A percentile compares a stretch with the other conserved stretches of the same genome.
phyloP scores from a whole-genome alignment of 2,113 vertebrate genomes.

The Lota lota region DNA sequence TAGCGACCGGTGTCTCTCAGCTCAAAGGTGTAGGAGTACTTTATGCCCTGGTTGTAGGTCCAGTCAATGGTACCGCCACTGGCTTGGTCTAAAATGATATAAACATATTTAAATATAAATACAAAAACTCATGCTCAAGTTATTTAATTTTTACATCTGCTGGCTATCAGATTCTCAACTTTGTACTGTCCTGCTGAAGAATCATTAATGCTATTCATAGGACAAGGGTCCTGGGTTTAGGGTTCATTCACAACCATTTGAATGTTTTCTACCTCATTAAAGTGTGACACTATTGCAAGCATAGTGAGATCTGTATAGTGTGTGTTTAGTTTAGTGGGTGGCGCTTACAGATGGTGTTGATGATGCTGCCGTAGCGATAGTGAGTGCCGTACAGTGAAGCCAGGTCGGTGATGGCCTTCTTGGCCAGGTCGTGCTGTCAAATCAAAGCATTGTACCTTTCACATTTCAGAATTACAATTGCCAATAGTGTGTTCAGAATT shows the following conservation, averaged over 20 bases:
- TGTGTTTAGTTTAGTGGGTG: not conserved
- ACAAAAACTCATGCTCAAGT: not conserved
- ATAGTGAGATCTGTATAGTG: not conserved
- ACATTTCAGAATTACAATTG: no score
- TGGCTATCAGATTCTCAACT: no score
- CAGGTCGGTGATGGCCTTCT: constrained; percentile 75
- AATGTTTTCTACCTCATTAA: no score
- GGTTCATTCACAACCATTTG: no score
- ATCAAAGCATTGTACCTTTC: no score
- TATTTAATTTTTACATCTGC: not conserved
- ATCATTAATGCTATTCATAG: no score
- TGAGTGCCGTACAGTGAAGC: constrained; percentile 81
- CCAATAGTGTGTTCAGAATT: no score
- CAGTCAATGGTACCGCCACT: constrained; percentile 87
- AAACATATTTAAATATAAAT: not conserved
- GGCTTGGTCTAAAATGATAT: constrained; percentile 77
- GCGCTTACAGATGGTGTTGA: constrained; percentile 88
- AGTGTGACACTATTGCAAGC: no score
- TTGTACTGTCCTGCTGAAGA: no score
- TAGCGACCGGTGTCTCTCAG: constrained; percentile 86
- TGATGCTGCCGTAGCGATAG: constrained; percentile 85
- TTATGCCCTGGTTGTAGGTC: constrained; percentile 88
- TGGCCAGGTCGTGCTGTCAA: constrained; percentile 77
- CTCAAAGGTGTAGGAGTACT: constrained; percentile 93
- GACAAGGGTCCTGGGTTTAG: no score